Conservation (phyloP, 2,888 invertebrate genomes). For the Pyrgus malvae region DNA sequence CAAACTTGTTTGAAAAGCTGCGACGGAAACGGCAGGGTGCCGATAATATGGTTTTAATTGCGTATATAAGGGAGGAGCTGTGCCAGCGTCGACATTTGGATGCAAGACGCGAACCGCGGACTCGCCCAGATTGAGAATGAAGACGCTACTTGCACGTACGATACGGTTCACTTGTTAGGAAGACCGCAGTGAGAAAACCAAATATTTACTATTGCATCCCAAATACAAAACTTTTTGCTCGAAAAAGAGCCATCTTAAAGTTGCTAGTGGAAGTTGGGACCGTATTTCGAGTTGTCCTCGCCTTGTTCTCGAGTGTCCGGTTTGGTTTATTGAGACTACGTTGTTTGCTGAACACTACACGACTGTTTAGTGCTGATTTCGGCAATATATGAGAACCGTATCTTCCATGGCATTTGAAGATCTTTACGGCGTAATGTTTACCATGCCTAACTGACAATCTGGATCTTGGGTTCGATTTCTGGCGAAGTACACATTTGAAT, state of each 20-base stretch:
- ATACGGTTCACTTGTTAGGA: conserved; percentile 66
- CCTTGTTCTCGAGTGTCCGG: conserved; percentile 59
- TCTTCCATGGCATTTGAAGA: too few relatives aligned
- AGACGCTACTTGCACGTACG: conserved; percentile 56
- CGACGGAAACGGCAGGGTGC: conserved; percentile 50
- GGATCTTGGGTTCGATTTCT: too few relatives aligned
- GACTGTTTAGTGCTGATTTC: conserved; percentile 61
- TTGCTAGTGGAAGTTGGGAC: conserved; percentile 49
- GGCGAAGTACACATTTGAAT: too few relatives aligned
- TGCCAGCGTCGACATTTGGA: conserved; percentile 51
- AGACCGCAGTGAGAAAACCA: conserved; percentile 64
- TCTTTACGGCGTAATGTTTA: too few relatives aligned
- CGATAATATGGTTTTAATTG: conserved; percentile 73
- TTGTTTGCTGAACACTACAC: conserved; percentile 71
- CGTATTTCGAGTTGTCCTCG: conserved; percentile 59
- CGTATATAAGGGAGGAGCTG: conserved; percentile 46
- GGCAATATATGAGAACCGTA: conserved; percentile 55
- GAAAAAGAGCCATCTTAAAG: conserved; percentile 66
- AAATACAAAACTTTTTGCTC: conserved; percentile 67
- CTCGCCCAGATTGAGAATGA: conserved; percentile 56
- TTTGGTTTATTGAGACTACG: conserved; percentile 59
- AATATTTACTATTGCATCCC: conserved; percentile 68
- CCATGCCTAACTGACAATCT: too few relatives aligned
- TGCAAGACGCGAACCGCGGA: conserved; percentile 50
- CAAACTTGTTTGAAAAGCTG: conserved; percentile 45